Percentiles rank a stretch among this genome's conserved stretches.
These are phyloP conservation scores for Embidobia sp. DNA, from an alignment of 2,888 invertebrate genomes.

Conservation along the genomic window DNA sequence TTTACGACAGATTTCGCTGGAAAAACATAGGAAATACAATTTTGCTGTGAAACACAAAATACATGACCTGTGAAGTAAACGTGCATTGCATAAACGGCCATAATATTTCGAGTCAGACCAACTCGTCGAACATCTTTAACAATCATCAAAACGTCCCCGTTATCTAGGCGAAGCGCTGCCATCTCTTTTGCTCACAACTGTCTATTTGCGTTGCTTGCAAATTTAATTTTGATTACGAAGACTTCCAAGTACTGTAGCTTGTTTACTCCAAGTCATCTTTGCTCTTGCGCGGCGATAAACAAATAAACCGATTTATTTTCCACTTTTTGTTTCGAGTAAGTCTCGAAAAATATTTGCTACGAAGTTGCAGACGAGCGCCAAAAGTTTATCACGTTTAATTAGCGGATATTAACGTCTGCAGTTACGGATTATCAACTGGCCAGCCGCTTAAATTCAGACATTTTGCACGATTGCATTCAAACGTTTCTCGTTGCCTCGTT, in stretches of 20 bases:
- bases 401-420: conserved; percentile 24
- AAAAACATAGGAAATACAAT: conserved; percentile 16
- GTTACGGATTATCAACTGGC: conserved; percentile 34
- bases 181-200: neutral
- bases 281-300: conserved; percentile 27
- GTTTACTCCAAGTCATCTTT: conserved; percentile 30
- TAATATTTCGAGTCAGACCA: neutral
- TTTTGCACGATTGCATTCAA: conserved; percentile 31
- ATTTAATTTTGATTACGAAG: conserved; percentile 48
- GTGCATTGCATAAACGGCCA: conserved; percentile 4
- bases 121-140: conserved; percentile 7
- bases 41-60: conserved; percentile 13
- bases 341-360: conserved; percentile 21
- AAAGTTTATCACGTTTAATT: conserved; percentile 66
- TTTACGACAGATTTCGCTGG: conserved; percentile 11
- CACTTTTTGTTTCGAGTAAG: conserved; percentile 27
- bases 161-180: neutral
- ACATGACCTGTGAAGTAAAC: conserved; percentile 8
- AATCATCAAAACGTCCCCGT: conserved; percentile 3
- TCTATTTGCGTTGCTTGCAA: conserved; percentile 26
- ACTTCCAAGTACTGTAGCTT: conserved; percentile 25
- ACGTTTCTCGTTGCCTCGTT: conserved; percentile 5
- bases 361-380: conserved; percentile 15
- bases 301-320: conserved; percentile 40
- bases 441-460: conserved; percentile 25